Percentiles rank a stretch among this genome's conserved stretches.
Conservation (phyloP, 1,140 invertebrate genomes). For the Dendrolimus kikuchii region DNA sequence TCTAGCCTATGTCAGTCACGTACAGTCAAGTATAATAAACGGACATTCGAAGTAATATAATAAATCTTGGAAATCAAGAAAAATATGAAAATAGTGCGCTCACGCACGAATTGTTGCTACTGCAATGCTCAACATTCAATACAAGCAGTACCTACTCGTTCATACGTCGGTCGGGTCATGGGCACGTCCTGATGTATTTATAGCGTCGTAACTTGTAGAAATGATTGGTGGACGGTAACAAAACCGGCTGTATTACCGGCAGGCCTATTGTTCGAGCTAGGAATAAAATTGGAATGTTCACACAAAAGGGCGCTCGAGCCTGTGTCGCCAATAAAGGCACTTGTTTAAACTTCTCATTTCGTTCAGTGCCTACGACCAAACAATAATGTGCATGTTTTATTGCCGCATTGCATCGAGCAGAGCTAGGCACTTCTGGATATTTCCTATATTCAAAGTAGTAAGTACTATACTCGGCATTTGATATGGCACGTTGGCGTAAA, state of each 20-base stretch:
- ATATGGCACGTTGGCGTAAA: neutral
- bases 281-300: constrained; percentile 36
- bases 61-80: constrained; percentile 22
- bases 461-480: constrained; percentile 1
- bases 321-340: constrained; percentile 39
- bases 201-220: constrained; percentile 61
- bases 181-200: constrained; percentile 62
- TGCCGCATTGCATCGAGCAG: constrained; percentile 24
- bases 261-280: constrained; percentile 56
- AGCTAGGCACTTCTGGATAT: constrained; percentile 14
- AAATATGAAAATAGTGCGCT: constrained; percentile 44
- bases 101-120: constrained; percentile 24
- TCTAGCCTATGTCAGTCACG: no score
- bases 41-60: no score
- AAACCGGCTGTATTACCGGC: constrained; percentile 42
- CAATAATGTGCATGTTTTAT: constrained; percentile 19
- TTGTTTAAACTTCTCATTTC: constrained; percentile 44
- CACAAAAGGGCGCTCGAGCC: constrained; percentile 28
- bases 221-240: constrained; percentile 47
- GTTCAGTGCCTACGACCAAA: constrained; percentile 12
- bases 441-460: constrained; percentile 17
- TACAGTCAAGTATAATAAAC: no score
- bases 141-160: neutral
- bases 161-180: constrained; percentile 39
- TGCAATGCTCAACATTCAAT: constrained; percentile 19